Evolutionary conservation across 1,140 invertebrate genomes (phyloP).

Genomic region (Hylaeus volcanicus): DNA sequence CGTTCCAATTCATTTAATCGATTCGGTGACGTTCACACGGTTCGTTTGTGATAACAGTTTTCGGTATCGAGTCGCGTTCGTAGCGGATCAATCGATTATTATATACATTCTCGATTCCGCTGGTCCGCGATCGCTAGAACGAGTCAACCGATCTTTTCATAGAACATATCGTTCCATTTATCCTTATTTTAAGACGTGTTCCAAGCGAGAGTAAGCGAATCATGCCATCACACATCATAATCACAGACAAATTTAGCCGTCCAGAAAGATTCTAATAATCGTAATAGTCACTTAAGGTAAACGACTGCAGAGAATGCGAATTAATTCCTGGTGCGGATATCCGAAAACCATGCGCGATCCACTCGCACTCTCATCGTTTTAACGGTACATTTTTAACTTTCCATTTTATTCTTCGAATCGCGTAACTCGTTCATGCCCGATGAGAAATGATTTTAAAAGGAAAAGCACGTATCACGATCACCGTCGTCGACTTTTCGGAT

Average conservation of each 20-base stretch:
- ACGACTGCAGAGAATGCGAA: conserved; percentile 63
- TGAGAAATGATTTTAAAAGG: not conserved
- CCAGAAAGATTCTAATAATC: conserved; percentile 60
- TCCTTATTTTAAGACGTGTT: conserved; percentile 38
- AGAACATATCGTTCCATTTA: conserved; percentile 12
- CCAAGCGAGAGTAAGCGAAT: conserved; percentile 43
- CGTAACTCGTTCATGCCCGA: not conserved
- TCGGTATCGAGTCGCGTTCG: conserved; percentile 8
- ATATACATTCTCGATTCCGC: conserved; percentile 9
- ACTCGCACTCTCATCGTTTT: conserved; percentile 43
- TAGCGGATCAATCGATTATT: conserved; percentile 30
- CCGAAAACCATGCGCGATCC: conserved; percentile 48
- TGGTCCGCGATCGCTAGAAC: conserved; percentile 8
- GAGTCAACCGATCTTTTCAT: conserved; percentile 23
- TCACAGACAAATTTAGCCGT: conserved; percentile 62
- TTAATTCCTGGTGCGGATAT: conserved; percentile 53
- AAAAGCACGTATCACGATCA: not conserved
- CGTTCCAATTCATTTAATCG: conserved; percentile 26
- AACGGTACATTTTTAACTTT: conserved; percentile 10
- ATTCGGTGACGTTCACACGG: conserved; percentile 26
- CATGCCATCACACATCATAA: conserved; percentile 39
- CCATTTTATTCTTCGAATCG: not conserved
- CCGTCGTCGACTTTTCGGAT: conserved; percentile 53
- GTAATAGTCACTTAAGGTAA: conserved; percentile 56
- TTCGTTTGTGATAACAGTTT: conserved; percentile 16